These are phyloP conservation scores for Oligia fasciuncula DNA, from an alignment of 2,888 invertebrate genomes.

Conservation along the genomic window DNA sequence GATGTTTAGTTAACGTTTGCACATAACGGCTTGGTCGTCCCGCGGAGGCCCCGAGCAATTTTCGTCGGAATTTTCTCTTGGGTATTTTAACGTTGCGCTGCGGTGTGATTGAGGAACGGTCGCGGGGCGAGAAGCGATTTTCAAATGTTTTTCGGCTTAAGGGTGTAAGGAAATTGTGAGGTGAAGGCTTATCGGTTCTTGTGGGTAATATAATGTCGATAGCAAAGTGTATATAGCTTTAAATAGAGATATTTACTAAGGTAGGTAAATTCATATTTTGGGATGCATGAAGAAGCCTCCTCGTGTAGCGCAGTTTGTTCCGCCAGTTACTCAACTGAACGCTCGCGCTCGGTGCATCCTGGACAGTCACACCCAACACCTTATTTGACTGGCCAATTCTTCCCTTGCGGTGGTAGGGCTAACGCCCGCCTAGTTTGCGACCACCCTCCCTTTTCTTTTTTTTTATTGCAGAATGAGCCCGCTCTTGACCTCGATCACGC, in stretches of 20 bases:
- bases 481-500: no score
- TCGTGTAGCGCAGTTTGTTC: no score
- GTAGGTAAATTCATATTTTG: background rate
- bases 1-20: conserved; percentile 70
- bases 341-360: no score
- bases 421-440: no score
- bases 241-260: background rate
- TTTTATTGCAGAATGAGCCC: no score
- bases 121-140: conserved; percentile 56
- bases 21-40: conserved; percentile 65
- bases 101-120: conserved; percentile 59
- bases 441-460: no score
- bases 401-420: no score
- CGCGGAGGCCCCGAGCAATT: conserved; percentile 71
- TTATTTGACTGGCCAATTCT: no score
- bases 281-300: no score
- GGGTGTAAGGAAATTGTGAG: conserved; percentile 42
- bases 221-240: conserved; percentile 5
- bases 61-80: conserved; percentile 76
- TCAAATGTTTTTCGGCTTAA: conserved; percentile 38
- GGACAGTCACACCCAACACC: no score
- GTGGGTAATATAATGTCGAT: conserved; percentile 26
- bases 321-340: no score
- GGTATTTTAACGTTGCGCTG: conserved; percentile 69
- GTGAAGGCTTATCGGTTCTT: conserved; percentile 32